phyloP scores from a whole-genome alignment of 1,140 invertebrate species.

The Argopecten irradians region DNA sequence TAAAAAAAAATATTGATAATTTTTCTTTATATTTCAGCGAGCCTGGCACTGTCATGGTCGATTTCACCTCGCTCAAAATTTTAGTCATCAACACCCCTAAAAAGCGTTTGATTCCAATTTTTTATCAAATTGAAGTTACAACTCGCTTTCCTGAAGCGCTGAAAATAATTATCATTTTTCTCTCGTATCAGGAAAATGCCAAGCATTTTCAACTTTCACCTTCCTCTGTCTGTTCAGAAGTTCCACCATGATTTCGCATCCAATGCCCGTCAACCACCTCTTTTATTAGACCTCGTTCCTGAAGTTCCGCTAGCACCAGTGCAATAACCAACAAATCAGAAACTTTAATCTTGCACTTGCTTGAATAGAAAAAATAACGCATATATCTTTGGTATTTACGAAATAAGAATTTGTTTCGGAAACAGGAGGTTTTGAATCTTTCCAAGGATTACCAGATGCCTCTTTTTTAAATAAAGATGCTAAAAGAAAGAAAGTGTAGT shows the following conservation, averaged over 20 bases:
- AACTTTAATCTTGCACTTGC: slow-evolving; percentile 64
- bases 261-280: slow-evolving; percentile 67
- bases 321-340: slow-evolving; percentile 64
- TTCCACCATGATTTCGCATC: slow-evolving; percentile 64
- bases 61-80: no score
- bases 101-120: not conserved
- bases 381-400: not conserved
- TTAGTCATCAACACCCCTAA: not conserved
- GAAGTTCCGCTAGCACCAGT: slow-evolving; percentile 67
- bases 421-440: no score
- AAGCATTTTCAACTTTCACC: no score
- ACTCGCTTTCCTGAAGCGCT: no score
- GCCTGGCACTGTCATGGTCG: no score
- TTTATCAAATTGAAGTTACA: not conserved
- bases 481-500: not conserved
- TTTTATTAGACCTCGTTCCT: slow-evolving; percentile 63
- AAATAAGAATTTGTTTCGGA: not conserved
- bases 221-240: slow-evolving; percentile 44
- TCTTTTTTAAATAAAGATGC: no score
- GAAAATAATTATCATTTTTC: no score
- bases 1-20: no score
- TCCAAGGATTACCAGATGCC: no score
- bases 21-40: no score
- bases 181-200: no score
- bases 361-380: slow-evolving; percentile 47